Evolutionary conservation across 2,888 invertebrate genomes (phyloP).

Genomic region (Drosophila pegasa): DNA sequence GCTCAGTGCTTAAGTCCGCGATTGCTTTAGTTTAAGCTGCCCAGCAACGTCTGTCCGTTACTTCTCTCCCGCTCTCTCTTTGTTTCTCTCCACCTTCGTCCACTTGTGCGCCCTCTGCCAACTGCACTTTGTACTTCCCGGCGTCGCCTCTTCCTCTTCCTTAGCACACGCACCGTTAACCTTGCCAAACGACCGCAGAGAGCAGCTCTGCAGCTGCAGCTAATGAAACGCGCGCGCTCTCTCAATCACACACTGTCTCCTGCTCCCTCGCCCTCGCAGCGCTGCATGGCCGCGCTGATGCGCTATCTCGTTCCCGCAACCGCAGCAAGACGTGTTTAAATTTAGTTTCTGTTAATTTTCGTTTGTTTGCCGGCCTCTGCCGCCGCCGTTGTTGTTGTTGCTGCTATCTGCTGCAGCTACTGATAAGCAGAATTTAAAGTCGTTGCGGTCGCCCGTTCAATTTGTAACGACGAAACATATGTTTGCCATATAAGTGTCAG

Average conservation of each 20-base stretch:
- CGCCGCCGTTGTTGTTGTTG: slow-evolving; percentile 32
- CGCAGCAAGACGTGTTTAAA: slow-evolving; percentile 75
- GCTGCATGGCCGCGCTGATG: background rate
- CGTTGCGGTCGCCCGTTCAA: slow-evolving; percentile 67
- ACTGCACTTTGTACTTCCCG: slow-evolving; percentile 18
- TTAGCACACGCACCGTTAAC: slow-evolving; percentile 47
- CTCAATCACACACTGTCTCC: slow-evolving; percentile 5
- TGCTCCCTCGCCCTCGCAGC: slow-evolving; percentile 9
- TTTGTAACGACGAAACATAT: slow-evolving; percentile 74
- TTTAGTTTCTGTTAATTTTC: slow-evolving; percentile 77
- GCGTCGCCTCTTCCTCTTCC: background rate
- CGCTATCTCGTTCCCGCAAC: slow-evolving; percentile 33
- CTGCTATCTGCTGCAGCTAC: slow-evolving; percentile 53
- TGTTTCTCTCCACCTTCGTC: background rate
- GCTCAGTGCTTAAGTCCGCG: slow-evolving; percentile 43
- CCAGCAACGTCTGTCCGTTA: background rate
- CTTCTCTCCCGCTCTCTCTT: background rate
- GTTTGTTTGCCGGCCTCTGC: slow-evolving; percentile 58
- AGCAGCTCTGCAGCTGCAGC: slow-evolving; percentile 63
- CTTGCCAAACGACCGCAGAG: slow-evolving; percentile 63
- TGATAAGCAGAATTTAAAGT: slow-evolving; percentile 65
- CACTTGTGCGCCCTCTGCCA: slow-evolving; percentile 26
- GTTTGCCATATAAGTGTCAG: slow-evolving; percentile 75
- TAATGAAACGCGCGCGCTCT: slow-evolving; percentile 59
- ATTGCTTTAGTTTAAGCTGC: slow-evolving; percentile 26